Base-by-base conservation (phyloP, 2,888 invertebrate genomes). In the Apoda limacodes region DNA sequence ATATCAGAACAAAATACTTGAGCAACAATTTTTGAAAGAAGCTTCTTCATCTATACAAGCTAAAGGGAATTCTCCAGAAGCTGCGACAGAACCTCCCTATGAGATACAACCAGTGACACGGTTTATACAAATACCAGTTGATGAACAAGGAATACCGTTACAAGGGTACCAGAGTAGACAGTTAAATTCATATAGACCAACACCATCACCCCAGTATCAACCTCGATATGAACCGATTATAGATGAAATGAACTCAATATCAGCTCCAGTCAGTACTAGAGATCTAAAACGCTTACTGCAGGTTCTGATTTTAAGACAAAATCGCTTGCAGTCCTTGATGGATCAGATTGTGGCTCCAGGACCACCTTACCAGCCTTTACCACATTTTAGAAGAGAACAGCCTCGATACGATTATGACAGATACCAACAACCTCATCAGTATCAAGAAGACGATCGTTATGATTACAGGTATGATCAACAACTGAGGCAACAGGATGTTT, bases 261-360 rank as follows among this genome's bases (percentile, higher is more conserved):
- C 85, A 26, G 84, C 88, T 6, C 89, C 89, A 5, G 84, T 89
- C 2, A 89, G 88, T 50, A 86, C 88, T 2, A 82, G 85, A 48
- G 89, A 90, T 52, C 85, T 89, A 37, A 87, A 88, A 50, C 76
- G 85, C 26, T 62, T 90, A 22, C 66, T 90, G 4, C 86, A 88
- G 39, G 83, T 86, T 54, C 65, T 90, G 32, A 82, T 89, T 20
- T 55, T 85, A 15, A 70, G 88, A 28, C 89, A 89, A 60, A 84
- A 80, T 44, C 70, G 83, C 24, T 50, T 86, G 41, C 85, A 86
- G 57, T 68, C 72, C 22, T 57, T 85, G 10, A 84, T 83, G 72
- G 82, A 82, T 35, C 74, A 78, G 43, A 55, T 72, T 37, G 56
- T 78, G 22, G 50, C 58, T 10, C 66, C 75, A 3, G 63, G 60